Percentiles rank a stretch among this genome's conserved stretches.
phyloP scores from a whole-genome alignment of 2,888 invertebrate species.

The Molanna angustata region DNA sequence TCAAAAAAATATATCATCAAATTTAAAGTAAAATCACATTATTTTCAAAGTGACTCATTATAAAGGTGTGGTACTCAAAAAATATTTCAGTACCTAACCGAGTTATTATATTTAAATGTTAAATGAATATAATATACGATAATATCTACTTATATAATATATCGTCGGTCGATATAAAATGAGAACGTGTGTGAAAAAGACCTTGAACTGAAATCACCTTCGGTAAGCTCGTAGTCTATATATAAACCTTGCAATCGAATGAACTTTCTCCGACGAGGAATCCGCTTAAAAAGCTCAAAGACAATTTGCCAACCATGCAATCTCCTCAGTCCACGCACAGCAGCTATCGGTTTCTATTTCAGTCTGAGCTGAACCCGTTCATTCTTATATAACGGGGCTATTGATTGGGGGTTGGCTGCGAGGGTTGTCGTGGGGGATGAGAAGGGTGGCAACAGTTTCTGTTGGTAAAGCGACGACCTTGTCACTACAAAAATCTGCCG shows the following conservation, averaged over 20 bases:
- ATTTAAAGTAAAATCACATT: too few species aligned
- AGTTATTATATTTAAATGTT: too few species aligned
- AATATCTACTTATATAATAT: too few species aligned
- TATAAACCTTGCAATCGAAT: constrained; percentile 10
- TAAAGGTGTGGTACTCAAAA: too few species aligned
- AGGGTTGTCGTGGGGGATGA: constrained; percentile 10
- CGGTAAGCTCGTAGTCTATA: constrained; percentile 7
- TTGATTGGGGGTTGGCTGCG: constrained; percentile 23
- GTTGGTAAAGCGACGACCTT: constrained; percentile 51
- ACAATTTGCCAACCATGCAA: constrained; percentile 17
- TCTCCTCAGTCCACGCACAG: constrained; percentile 7
- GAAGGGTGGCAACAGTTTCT: constrained; percentile 43
- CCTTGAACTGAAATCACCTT: background rate
- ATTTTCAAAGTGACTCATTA: too few species aligned
- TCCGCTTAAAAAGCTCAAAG: constrained; percentile 19
- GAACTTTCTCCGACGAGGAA: constrained; percentile 13
- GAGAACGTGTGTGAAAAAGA: background rate
- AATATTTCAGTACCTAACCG: too few species aligned
- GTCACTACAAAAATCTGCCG: constrained; percentile 58
- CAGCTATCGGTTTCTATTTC: constrained; percentile 27
- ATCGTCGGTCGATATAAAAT: background rate
- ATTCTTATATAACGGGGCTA: constrained; percentile 29
- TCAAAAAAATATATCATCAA: too few species aligned
- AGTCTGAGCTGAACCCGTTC: constrained; percentile 21
- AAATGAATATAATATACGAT: too few species aligned